These are phyloP conservation scores for Acropternis orthonyx DNA, from an alignment of 2,797 vertebrate species.

Conservation along the genomic window DNA sequence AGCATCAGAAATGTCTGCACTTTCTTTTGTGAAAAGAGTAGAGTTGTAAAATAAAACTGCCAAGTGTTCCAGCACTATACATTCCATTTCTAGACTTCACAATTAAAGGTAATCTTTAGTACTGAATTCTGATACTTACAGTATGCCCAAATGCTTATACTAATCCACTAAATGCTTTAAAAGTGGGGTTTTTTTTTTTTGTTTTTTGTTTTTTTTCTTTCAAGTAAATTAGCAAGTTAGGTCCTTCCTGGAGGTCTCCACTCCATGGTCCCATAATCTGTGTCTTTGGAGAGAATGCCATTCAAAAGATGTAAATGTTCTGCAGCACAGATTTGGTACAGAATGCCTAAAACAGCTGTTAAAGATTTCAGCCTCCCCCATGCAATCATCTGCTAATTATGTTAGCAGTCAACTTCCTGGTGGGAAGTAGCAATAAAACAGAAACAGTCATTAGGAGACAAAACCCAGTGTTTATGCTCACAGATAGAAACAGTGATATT, in stretches of 20 bases:
- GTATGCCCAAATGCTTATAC: not conserved
- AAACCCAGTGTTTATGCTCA: slow-evolving; percentile 40
- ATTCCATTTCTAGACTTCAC: not conserved
- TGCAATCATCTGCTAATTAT: slow-evolving; percentile 62
- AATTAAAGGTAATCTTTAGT: not conserved
- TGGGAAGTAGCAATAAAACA: slow-evolving; percentile 62
- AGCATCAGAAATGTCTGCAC: not conserved
- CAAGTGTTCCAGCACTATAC: not conserved
- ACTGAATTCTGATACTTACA: not conserved
- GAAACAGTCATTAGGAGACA: slow-evolving; percentile 62
- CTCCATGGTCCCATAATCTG: not conserved
- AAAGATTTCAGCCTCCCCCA: slow-evolving; percentile 27
- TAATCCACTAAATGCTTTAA: not conserved
- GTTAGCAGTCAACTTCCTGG: slow-evolving; percentile 61
- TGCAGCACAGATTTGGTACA: not conserved
- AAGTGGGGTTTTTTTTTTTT: not conserved
- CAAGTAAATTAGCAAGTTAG: not conserved
- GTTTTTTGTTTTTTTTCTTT: not conserved
- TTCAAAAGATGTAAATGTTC: not conserved
- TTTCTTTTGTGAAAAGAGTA: not conserved
- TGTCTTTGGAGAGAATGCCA: not conserved
- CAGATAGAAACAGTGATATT: slow-evolving; percentile 32
- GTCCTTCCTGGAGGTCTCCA: not conserved
- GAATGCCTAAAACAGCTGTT: slow-evolving; percentile 52
- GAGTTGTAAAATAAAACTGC: not conserved